phyloP scores from a whole-genome alignment of 2,888 invertebrate genomes.

The Parthenolecanium corni region DNA sequence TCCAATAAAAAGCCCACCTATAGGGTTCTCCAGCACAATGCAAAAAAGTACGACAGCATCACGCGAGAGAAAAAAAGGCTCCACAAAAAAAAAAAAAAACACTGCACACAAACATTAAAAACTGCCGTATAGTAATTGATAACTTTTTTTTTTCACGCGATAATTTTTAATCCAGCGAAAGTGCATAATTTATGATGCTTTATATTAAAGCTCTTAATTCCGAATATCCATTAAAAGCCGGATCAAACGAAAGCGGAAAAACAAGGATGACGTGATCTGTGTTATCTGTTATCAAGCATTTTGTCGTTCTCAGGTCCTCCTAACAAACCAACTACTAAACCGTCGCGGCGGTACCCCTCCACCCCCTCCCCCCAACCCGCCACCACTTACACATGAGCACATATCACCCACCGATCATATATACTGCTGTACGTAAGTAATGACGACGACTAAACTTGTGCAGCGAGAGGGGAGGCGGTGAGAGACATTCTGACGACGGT shows the following conservation, averaged over 20 bases:
- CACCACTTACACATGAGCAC: too few species aligned
- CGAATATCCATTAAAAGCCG: constrained; percentile 28
- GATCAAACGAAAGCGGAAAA: constrained; percentile 29
- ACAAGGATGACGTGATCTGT: constrained; percentile 28
- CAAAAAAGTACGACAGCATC: too few species aligned
- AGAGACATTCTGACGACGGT: too few species aligned
- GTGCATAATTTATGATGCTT: constrained; percentile 26
- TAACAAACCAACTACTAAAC: constrained; percentile 25
- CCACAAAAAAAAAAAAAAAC: neutral
- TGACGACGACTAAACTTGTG: neutral
- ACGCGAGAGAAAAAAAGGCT: too few species aligned
- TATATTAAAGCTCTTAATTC: constrained; percentile 27
- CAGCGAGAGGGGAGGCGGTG: neutral
- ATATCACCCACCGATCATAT: too few species aligned
- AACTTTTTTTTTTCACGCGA: constrained; percentile 9
- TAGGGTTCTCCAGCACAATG: too few species aligned
- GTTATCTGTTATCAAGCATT: constrained; percentile 28
- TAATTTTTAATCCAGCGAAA: constrained; percentile 26
- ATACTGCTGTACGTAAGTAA: neutral
- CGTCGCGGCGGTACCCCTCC: constrained; percentile 12
- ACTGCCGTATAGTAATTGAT: neutral
- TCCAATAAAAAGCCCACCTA: too few species aligned
- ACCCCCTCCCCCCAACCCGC: neutral
- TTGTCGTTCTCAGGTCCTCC: constrained; percentile 27
- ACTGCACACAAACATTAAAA: neutral